A percentile compares a stretch with the other conserved stretches of the same genome.
Evolutionary conservation across 1,140 invertebrate species (phyloP).

Genomic region (Gerris buenoi): DNA sequence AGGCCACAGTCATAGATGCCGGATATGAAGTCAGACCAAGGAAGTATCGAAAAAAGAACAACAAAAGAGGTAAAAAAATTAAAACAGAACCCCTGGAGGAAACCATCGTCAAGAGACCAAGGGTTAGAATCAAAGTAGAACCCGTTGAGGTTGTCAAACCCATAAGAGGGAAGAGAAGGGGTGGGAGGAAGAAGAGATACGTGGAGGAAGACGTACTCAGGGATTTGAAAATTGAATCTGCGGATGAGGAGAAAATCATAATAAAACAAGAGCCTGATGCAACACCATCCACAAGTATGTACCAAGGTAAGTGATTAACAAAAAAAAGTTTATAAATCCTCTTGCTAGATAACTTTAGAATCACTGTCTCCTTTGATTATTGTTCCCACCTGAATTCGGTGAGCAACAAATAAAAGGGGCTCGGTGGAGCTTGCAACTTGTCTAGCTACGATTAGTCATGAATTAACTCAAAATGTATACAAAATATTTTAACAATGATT

Average conservation of each 20-base stretch:
- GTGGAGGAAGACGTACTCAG: neutral
- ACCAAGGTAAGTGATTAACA: no score
- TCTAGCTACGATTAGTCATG: no score
- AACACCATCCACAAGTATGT: no score
- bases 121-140: conserved; percentile 5
- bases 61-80: conserved; percentile 6
- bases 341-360: no score
- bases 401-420: no score
- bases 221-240: neutral
- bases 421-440: no score
- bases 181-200: no score
- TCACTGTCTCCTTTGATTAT: no score
- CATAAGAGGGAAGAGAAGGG: neutral
- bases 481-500: no score
- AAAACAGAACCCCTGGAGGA: conserved; percentile 7
- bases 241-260: neutral
- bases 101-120: conserved; percentile 4
- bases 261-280: neutral
- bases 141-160: neutral
- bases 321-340: no score
- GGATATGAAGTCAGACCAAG: conserved; percentile 36
- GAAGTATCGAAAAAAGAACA: conserved; percentile 28
- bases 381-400: no score
- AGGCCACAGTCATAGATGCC: conserved; percentile 36
- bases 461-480: no score